Evolutionary conservation across 1,140 invertebrate species (phyloP), one percentile per base, ranked within the genome.

Genomic region (Scaptodrosophila lebanonensis): DNA sequence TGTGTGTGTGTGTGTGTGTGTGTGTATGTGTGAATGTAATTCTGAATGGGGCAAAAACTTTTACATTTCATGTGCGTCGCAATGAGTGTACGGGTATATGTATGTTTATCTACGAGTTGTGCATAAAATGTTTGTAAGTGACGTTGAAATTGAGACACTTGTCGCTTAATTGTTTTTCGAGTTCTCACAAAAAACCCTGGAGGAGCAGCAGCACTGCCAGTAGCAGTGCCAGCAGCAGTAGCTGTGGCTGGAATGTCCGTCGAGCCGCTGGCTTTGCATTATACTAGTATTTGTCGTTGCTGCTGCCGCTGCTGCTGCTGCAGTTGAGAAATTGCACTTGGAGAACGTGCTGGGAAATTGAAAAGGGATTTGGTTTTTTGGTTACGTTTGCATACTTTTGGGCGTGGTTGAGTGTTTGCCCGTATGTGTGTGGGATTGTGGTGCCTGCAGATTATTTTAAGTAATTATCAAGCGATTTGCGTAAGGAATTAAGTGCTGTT

Each of bases 101-200:
- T 15, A 15, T 29, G 35, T 39, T 53, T 59, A 50, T 64, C 39
- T 64, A 47, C 53, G 57, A 77, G 35, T 60, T 70, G 65, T 82
- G 66, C 75, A 82, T 79, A 79, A 82, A 79, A 79, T 79, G 75
- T 79, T 79, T 82, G 75, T 75, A 79, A 79, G 75, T 79, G 75
- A 79, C 75, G 75, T 79, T 79, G 75, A 82, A 79, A 79, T 79
- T 79, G 75, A 79, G 75, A 79, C 75, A 79, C 75, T 79, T 79
- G 75, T 82, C 75, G 75, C 75, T 79, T 82, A 79, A 79, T 79
- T 79, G 75, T 79, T 79, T 79, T 79, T 82, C 75, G 61, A 79
- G 75, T 66, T 73, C 60, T 40, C 58, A 63, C 40, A 73, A 65
- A 48, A 39, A 39, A 50, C 39, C n/a, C n/a, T n/a, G n/a, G n/a